Evolutionary conservation across 2,888 invertebrate species (phyloP).

Genomic region (Pristionchus fissidentatus): DNA sequence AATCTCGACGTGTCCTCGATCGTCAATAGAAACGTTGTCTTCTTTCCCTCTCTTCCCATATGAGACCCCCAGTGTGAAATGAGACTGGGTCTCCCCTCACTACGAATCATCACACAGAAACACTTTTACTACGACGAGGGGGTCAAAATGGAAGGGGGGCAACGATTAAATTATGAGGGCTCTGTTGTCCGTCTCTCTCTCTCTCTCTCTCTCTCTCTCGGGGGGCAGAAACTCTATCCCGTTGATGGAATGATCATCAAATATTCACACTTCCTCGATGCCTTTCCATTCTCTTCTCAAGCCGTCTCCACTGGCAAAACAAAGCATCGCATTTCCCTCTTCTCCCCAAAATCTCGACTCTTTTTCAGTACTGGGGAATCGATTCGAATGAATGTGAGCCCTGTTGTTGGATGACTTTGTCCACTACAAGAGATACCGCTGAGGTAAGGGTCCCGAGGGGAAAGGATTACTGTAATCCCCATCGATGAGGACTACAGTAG

Average conservation of each 20-base stretch:
- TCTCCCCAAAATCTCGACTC: not conserved
- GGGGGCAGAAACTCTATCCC: slow-evolving; percentile 18
- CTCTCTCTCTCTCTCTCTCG: not conserved
- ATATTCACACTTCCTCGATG: slow-evolving; percentile 32
- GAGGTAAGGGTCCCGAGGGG: slow-evolving; percentile 83
- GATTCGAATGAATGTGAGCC: slow-evolving; percentile 94
- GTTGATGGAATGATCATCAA: slow-evolving; percentile 34
- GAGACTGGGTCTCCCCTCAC: no score
- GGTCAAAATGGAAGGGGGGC: slow-evolving; percentile 15
- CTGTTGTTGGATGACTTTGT: slow-evolving; percentile 93
- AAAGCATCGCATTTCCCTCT: not conserved
- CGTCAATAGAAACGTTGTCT: slow-evolving; percentile 32
- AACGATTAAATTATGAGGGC: slow-evolving; percentile 22
- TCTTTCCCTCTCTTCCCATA: not conserved
- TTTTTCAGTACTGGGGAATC: slow-evolving; percentile 85
- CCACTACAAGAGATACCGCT: slow-evolving; percentile 82
- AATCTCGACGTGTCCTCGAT: slow-evolving; percentile 17
- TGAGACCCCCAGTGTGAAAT: slow-evolving; percentile 25
- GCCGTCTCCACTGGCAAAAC: not conserved
- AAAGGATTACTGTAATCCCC: slow-evolving; percentile 78
- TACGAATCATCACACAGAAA: no score
- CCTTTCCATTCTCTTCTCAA: not conserved
- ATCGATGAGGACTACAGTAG: not conserved
- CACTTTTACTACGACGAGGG: no score
- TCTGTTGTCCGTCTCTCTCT: not conserved